phyloP scores from a whole-genome alignment of 1,140 invertebrate genomes.

The Brachionus asplanchnoidis region DNA sequence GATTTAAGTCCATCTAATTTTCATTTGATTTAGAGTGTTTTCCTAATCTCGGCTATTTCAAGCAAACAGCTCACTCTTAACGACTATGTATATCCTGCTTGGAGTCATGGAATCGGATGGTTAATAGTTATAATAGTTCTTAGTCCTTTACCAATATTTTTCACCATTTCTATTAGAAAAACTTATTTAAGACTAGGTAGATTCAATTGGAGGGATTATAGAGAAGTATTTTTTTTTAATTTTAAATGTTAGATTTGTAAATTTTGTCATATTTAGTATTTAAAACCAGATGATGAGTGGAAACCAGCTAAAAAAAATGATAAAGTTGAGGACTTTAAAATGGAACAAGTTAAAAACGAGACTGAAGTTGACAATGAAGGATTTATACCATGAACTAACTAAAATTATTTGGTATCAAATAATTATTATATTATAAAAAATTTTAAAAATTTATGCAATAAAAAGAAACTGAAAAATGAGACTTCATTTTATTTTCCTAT shows the following conservation, averaged over 20 bases:
- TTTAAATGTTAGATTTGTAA: too few relatives aligned
- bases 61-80: neutral
- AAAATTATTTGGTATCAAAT: too few relatives aligned
- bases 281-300: slow-evolving; percentile 6
- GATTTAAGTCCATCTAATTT: neutral
- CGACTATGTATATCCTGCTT: slow-evolving; percentile 28
- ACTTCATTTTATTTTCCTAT: too few relatives aligned
- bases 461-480: too few relatives aligned
- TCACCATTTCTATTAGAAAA: neutral
- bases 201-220: neutral
- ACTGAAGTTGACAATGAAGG: neutral
- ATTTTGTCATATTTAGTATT: neutral
- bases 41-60: neutral
- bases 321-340: neutral
- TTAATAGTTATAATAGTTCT: slow-evolving; percentile 21
- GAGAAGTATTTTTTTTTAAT: neutral
- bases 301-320: neutral
- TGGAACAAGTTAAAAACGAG: neutral
- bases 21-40: neutral
- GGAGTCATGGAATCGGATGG: slow-evolving; percentile 32
- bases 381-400: neutral
- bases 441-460: too few relatives aligned
- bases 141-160: slow-evolving; percentile 35
- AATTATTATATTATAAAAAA: too few relatives aligned
- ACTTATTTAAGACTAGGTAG: neutral